Conservation (phyloP, 2,888 invertebrate genomes). For the Poecilus cupreus region DNA sequence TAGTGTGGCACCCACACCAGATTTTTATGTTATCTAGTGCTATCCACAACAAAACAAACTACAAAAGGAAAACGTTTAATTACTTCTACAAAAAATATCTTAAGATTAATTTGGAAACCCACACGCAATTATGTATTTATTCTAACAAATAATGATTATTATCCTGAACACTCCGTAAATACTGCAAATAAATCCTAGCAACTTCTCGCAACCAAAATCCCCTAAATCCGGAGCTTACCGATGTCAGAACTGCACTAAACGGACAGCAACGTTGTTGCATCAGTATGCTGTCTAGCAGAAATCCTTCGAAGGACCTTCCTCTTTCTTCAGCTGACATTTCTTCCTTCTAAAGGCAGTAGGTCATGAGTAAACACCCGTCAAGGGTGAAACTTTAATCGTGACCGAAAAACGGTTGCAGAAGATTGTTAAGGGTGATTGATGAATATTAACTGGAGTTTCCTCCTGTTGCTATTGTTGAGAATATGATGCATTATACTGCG, state of each 20-base stretch:
- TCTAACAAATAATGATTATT: too few relatives aligned
- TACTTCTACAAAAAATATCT: too few relatives aligned
- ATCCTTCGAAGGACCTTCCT: neutral
- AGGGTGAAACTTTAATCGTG: neutral
- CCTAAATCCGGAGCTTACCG: neutral
- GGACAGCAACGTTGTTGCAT: neutral
- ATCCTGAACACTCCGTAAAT: too few relatives aligned
- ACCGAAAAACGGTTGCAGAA: neutral
- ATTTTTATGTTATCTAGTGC: too few relatives aligned
- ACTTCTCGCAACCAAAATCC: too few relatives aligned
- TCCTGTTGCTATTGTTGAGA: neutral
- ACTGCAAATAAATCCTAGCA: too few relatives aligned
- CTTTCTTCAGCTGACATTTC: too few relatives aligned
- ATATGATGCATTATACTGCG: neutral
- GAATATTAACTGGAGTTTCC: neutral
- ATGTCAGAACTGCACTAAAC: neutral
- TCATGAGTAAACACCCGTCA: neutral
- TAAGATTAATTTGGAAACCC: too few relatives aligned
- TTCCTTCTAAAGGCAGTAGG: neutral
- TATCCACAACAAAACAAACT: too few relatives aligned
- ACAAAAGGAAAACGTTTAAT: too few relatives aligned
- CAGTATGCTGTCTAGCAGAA: neutral
- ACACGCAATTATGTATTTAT: too few relatives aligned
- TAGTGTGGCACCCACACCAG: too few relatives aligned
- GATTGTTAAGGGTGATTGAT: neutral